These are phyloP conservation scores for Microchirus variegatus DNA, from an alignment of 2,797 vertebrate genomes.

Conservation along the genomic window DNA sequence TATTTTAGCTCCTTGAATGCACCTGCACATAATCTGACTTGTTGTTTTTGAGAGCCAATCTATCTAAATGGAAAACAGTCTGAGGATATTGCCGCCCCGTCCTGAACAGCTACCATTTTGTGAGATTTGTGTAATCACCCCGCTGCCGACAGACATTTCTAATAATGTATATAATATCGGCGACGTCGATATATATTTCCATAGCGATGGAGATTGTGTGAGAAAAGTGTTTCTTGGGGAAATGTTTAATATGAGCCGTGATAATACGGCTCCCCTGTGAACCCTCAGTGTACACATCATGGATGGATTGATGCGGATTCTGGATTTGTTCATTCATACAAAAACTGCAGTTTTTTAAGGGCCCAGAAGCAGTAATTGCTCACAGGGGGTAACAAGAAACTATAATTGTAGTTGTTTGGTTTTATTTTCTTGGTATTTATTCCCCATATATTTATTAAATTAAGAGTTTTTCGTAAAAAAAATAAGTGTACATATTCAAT, in stretches of 20 bases:
- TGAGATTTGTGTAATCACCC: constrained; percentile 30
- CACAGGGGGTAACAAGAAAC: too few species aligned
- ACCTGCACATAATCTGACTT: neutral
- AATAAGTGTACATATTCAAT: too few species aligned
- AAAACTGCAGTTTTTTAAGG: too few species aligned
- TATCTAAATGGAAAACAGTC: constrained; percentile 16
- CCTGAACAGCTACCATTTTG: constrained; percentile 36
- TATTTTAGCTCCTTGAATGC: neutral
- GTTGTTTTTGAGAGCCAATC: constrained; percentile 1
- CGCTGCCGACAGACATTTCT: constrained; percentile 28
- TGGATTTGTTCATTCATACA: too few species aligned
- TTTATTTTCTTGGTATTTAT: too few species aligned
- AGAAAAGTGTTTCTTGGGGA: constrained; percentile 1
- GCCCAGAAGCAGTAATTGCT: too few species aligned
- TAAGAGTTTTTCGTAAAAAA: too few species aligned
- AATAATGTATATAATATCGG: constrained; percentile 25
- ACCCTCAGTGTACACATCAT: too few species aligned
- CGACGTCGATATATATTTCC: constrained; percentile 60
- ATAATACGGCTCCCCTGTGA: neutral
- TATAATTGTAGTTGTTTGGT: too few species aligned
- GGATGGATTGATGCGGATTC: too few species aligned
- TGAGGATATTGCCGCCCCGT: neutral
- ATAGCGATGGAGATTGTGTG: constrained; percentile 38
- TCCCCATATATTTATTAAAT: too few species aligned
- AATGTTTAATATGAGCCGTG: too few species aligned